These are phyloP conservation scores for Ethmia dodecea DNA, from an alignment of 2,888 invertebrate genomes.

Conservation along the genomic window DNA sequence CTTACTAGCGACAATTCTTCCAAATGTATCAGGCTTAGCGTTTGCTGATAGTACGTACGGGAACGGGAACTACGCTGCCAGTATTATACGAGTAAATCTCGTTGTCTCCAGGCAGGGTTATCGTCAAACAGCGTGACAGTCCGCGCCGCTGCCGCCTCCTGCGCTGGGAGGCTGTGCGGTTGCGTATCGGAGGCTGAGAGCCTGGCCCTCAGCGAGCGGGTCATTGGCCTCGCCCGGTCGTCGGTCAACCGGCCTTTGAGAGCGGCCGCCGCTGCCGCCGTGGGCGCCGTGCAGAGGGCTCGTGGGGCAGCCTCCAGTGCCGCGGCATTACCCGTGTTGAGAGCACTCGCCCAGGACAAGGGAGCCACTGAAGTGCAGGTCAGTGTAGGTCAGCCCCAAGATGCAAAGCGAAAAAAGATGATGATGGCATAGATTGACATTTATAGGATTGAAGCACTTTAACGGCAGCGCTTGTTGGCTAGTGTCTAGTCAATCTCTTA, in stretches of 20 bases:
- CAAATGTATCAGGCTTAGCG: no score
- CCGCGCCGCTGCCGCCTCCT: constrained; percentile 96
- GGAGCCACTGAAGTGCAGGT: constrained; percentile 97
- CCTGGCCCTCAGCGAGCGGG: constrained; percentile 53
- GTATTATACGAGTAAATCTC: no score
- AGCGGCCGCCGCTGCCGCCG: constrained; percentile 81
- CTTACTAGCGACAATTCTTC: no score
- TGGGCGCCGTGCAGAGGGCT: constrained; percentile 97
- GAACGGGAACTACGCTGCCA: no score
- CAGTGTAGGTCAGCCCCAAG: no score
- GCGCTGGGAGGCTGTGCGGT: constrained; percentile 88
- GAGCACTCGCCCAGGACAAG: constrained; percentile 96
- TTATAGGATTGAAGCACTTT: no score
- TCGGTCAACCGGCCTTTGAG: constrained; percentile 35
- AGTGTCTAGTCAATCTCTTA: no score
- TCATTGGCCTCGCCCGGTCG: constrained; percentile 44
- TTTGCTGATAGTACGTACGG: no score
- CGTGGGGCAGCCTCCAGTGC: constrained; percentile 97
- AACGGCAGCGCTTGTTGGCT: no score
- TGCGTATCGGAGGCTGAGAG: constrained; percentile 51
- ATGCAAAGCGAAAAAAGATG: no score
- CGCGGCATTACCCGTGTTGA: constrained; percentile 94
- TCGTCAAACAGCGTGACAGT: constrained; percentile 87
- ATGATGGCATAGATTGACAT: no score
- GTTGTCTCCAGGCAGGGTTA: constrained; percentile 80